phyloP scores from a whole-genome alignment of 2,113 vertebrate genomes.

The Puffinus mauretanicus region DNA sequence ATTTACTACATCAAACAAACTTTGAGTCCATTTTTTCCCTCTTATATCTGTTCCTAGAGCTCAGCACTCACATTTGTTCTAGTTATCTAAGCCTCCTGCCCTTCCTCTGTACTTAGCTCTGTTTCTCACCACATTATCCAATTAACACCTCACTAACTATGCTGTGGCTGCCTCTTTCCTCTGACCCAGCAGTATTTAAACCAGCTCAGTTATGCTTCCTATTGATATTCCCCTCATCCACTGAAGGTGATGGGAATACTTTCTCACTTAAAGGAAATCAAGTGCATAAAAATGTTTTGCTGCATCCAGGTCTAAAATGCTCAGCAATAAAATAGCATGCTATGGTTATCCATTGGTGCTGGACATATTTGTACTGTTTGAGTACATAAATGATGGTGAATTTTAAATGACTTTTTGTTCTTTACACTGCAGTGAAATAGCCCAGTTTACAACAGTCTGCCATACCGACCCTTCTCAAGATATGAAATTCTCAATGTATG shows the following conservation, averaged over 20 bases:
- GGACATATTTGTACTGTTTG: neutral
- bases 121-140: conserved; percentile 24
- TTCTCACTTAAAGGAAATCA: neutral
- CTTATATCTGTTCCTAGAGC: neutral
- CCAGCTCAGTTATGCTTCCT: neutral
- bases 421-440: neutral
- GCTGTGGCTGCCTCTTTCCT: neutral
- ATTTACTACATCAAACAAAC: conserved; percentile 31
- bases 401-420: neutral
- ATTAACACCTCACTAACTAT: conserved; percentile 39
- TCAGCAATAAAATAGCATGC: neutral
- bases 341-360: neutral
- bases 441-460: neutral
- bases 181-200: neutral
- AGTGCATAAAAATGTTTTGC: neutral
- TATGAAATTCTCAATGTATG: neutral
- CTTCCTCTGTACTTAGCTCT: conserved; percentile 34
- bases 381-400: neutral
- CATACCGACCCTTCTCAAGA: neutral
- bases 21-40: neutral
- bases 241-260: neutral
- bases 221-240: neutral
- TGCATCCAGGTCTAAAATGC: neutral
- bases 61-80: neutral
- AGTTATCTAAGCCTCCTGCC: neutral